A percentile compares a stretch with the other conserved stretches of the same genome.
Conservation (phyloP, 2,888 invertebrate genomes). For the Acronicta leporina region DNA sequence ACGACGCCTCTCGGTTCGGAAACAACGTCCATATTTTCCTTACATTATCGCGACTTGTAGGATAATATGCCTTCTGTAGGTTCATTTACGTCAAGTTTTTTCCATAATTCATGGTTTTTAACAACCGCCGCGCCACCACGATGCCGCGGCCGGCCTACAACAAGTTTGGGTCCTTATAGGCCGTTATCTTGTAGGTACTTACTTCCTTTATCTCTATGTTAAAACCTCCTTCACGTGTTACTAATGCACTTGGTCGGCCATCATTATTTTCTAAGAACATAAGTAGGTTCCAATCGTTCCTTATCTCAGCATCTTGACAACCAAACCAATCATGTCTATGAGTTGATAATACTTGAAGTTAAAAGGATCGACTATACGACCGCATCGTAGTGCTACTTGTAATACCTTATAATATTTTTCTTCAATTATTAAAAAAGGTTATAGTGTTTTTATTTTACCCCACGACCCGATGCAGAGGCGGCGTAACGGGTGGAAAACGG, state of each 20-base stretch:
- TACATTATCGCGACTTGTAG: constrained; percentile 11
- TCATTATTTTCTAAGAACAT: background rate
- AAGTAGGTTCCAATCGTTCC: too few relatives aligned
- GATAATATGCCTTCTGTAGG: background rate
- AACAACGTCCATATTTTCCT: constrained; percentile 27
- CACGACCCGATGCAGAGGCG: too few relatives aligned
- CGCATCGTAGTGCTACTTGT: too few relatives aligned
- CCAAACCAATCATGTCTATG: too few relatives aligned
- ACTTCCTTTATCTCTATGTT: background rate
- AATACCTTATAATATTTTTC: too few relatives aligned
- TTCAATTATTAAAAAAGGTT: too few relatives aligned
- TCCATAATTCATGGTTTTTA: constrained; percentile 7
- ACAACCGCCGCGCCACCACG: background rate
- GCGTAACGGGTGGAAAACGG: too few relatives aligned
- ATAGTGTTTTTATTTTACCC: too few relatives aligned
- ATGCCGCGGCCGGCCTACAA: too few relatives aligned
- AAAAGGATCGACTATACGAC: too few relatives aligned
- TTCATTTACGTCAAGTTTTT: constrained; percentile 35
- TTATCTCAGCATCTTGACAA: too few relatives aligned
- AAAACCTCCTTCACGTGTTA: constrained; percentile 2
- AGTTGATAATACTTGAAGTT: too few relatives aligned
- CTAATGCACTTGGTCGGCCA: constrained; percentile 13
- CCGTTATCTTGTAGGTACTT: constrained; percentile 21
- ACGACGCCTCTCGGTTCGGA: constrained; percentile 4
- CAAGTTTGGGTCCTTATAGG: constrained; percentile 26